Conservation (phyloP, 2,797 vertebrate species). For the Manis crassicaudata region DNA sequence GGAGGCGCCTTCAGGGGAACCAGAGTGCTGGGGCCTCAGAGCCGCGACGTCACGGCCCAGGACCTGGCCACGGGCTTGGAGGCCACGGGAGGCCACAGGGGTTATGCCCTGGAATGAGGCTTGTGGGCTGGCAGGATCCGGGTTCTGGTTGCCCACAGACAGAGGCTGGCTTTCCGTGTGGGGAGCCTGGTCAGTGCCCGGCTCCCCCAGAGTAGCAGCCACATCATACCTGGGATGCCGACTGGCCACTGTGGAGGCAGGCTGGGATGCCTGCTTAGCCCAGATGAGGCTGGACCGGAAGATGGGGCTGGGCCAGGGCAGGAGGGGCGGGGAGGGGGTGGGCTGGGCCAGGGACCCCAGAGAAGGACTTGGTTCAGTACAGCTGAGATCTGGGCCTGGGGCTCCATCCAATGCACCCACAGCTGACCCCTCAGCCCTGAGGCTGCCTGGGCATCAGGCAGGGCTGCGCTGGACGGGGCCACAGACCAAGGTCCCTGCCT, state of each 20-base stretch:
- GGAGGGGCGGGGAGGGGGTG: background rate
- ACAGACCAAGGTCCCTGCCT: fast-evolving
- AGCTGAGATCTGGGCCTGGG: background rate
- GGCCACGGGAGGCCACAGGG: background rate
- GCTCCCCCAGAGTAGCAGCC: fast-evolving
- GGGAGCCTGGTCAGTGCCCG: background rate
- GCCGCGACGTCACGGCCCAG: background rate
- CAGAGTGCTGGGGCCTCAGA: background rate
- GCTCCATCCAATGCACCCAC: background rate
- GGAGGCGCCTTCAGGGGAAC: background rate
- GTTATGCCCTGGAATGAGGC: background rate
- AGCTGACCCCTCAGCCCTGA: background rate
- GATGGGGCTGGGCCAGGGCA: fast-evolving
- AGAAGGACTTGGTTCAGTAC: fast-evolving
- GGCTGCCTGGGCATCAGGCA: background rate
- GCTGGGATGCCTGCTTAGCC: background rate
- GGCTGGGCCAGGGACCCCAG: background rate
- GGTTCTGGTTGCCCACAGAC: background rate
- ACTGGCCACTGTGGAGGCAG: background rate
- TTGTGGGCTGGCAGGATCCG: background rate
- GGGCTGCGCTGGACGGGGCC: background rate
- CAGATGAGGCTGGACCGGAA: background rate
- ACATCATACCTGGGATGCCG: background rate
- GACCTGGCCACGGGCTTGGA: background rate
- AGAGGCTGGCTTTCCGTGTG: background rate